Evolutionary conservation across 2,888 invertebrate genomes (phyloP), one percentile per base, ranked within the genome.

Genomic region (Orthonevra nobilis): DNA sequence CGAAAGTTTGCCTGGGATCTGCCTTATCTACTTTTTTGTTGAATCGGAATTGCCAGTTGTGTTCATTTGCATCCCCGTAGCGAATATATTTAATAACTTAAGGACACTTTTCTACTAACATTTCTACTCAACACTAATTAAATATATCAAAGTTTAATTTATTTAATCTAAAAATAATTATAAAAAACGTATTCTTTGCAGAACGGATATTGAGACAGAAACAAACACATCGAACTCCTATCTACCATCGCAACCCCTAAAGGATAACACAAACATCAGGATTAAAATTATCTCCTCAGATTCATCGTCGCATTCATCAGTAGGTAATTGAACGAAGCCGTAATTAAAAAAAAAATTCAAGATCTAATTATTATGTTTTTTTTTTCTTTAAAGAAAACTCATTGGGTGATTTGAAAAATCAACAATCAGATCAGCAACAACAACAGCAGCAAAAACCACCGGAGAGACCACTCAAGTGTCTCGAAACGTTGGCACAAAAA

Each of bases 401-500:
- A 40, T 17, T 73, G 28, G 66, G 73, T 17, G 79, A 79, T 7
- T 19, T 73, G 90, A 74, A 89, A 90, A 12, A 90, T 90, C 46
- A 90, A 28, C 84, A 84, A 10, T 85, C 74, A 56, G 79, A 82
- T 0, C 84, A 82, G n/a, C 84, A 84, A 85, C 84, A 86, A 42
- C 85, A 87, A 56, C 86, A 86, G 34, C 86, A 86, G 32, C 81
- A 82, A 30, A 81, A 81, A 26, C 60, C 74, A 81, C 82, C 82
- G 10, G 90, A 90, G 82, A 84, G 91, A 36, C 91, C 91, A 1
- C 85, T 93, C 54, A 93, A 93, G 91, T 93, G 93, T 84, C 87
- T 93, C 81, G 93, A 93, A 86, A 93, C 93, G 0, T 90, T 93
- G 73, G 93, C 93, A 9, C 93, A 93, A 84, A 93, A 93, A 83